Conservation (phyloP, 1,140 invertebrate species). For the Lepidurus arcticus region DNA sequence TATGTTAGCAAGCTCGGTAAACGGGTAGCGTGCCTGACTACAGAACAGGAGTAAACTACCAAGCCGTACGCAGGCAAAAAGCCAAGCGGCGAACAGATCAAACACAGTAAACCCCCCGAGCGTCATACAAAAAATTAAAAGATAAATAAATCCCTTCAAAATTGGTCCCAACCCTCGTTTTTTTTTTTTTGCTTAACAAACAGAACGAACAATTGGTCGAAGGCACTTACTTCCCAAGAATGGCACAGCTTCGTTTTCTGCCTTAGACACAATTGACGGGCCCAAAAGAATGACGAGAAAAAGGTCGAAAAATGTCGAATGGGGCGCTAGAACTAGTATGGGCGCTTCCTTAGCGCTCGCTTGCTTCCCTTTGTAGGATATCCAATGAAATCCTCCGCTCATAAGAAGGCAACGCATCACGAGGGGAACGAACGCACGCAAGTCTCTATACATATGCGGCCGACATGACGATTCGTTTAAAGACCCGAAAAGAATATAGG, state of each 20-base stretch:
- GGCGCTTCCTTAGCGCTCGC: conserved; percentile 66
- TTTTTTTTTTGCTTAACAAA: not conserved
- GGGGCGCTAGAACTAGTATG: conserved; percentile 78
- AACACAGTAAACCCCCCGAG: not conserved
- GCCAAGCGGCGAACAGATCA: conserved; percentile 19
- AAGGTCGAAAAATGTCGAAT: conserved; percentile 85
- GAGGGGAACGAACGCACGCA: conserved; percentile 56
- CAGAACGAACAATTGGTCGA: conserved; percentile 20
- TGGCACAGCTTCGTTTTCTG: conserved; percentile 66
- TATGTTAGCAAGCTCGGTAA: not conserved
- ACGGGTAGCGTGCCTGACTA: not conserved
- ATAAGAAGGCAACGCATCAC: conserved; percentile 69
- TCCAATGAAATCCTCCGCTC: conserved; percentile 69
- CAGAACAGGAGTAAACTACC: not conserved
- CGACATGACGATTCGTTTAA: not conserved
- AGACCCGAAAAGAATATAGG: not conserved
- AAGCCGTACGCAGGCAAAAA: not conserved
- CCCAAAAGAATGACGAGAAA: conserved; percentile 71
- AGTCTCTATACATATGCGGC: conserved; percentile 44
- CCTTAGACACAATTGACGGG: conserved; percentile 81
- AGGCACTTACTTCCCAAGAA: conserved; percentile 75
- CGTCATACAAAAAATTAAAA: conserved; percentile 7
- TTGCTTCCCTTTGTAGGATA: conserved; percentile 61
- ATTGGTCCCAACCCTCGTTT: not conserved
- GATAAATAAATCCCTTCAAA: not conserved